These are phyloP conservation scores for Parapsyche elsis DNA, from an alignment of 1,140 invertebrate genomes.

Conservation along the genomic window DNA sequence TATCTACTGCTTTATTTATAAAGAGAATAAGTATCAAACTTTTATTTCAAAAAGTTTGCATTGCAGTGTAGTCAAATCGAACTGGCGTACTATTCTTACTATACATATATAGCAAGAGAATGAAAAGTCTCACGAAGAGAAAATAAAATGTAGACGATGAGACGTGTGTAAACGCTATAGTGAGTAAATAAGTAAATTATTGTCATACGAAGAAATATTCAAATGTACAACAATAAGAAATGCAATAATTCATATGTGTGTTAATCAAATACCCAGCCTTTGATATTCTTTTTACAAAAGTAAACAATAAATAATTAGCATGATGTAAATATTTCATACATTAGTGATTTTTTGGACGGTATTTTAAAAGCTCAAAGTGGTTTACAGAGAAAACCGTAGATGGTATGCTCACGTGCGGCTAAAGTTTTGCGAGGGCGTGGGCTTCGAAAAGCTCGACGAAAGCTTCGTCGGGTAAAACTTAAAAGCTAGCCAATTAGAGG, in stretches of 20 bases:
- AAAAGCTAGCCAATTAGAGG: constrained; percentile 68
- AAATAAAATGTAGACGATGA: constrained; percentile 47
- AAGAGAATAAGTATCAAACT: too few relatives aligned
- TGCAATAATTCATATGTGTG: too few relatives aligned
- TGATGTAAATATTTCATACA: too few relatives aligned
- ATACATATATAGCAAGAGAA: constrained; percentile 51
- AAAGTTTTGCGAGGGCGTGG: constrained; percentile 45
- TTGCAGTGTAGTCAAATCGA: neutral
- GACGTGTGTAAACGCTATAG: constrained; percentile 45
- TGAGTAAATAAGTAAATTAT: constrained; percentile 38
- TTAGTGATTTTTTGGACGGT: neutral
- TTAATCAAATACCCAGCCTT: neutral
- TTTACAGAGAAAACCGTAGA: neutral
- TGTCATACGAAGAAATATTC: neutral
- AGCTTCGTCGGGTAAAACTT: constrained; percentile 63
- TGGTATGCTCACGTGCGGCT: constrained; percentile 15
- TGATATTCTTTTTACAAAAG: neutral
- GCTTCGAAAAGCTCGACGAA: constrained; percentile 53
- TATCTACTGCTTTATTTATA: too few relatives aligned
- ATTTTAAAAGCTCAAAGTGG: neutral
- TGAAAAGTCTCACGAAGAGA: constrained; percentile 50
- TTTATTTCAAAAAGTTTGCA: constrained; percentile 1
- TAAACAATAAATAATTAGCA: neutral
- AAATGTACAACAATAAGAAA: too few relatives aligned
- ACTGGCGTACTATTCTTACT: constrained; percentile 24